Evolutionary conservation across 1,140 invertebrate genomes (phyloP).

Genomic region (Hetaerina americana): DNA sequence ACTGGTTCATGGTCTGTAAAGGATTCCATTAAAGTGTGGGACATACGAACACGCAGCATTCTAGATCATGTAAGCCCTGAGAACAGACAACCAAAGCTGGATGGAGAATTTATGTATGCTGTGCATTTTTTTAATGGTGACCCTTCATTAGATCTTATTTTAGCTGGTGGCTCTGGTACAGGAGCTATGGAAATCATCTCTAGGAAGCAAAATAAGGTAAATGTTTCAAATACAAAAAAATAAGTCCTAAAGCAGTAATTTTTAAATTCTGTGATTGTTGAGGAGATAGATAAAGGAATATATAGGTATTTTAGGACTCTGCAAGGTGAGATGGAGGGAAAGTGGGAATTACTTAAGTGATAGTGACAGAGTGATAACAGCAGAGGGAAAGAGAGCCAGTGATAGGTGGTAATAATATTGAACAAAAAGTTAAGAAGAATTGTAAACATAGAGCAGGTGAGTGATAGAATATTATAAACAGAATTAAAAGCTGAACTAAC

Average conservation of each 20-base stretch:
- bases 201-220: conserved; percentile 23
- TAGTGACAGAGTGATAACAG: background rate
- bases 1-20: conserved; percentile 26
- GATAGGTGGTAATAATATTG: no score
- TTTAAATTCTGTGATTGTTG: no score
- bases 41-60: conserved; percentile 22
- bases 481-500: no score
- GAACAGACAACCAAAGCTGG: conserved; percentile 21
- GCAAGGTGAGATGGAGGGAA: no score
- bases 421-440: no score
- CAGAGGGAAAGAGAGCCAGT: no score
- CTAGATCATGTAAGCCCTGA: conserved; percentile 23
- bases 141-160: conserved; percentile 19
- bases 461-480: no score
- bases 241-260: background rate
- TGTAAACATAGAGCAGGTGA: no score
- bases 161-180: conserved; percentile 23
- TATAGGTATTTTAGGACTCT: no score
- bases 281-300: no score
- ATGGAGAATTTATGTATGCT: conserved; percentile 25
- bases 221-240: background rate
- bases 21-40: conserved; percentile 26
- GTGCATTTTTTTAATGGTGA: conserved; percentile 25
- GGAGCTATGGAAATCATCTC: conserved; percentile 25
- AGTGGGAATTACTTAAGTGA: background rate